These are phyloP conservation scores for Verasper variegatus DNA, from an alignment of 2,113 vertebrate genomes.

Conservation along the genomic window DNA sequence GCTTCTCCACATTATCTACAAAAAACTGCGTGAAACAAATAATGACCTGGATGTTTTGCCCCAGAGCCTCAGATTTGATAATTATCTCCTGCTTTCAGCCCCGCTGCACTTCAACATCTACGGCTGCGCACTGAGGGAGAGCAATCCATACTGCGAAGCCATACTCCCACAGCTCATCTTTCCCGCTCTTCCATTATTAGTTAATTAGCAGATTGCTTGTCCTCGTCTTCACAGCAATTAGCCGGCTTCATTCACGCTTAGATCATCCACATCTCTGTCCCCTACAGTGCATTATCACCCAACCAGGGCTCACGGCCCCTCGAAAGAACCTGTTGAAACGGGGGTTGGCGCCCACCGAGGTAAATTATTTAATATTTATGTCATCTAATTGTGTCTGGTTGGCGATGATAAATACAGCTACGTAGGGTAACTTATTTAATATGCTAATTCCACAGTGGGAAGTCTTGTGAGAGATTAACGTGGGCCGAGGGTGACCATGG, in stretches of 20 bases:
- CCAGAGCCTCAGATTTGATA: constrained; percentile 17
- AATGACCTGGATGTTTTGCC: constrained; percentile 4
- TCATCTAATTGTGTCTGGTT: constrained; percentile 72
- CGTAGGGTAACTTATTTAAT: constrained; percentile 64
- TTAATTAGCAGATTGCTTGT: constrained; percentile 71
- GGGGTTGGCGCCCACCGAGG: constrained; percentile 39
- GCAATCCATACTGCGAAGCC: constrained; percentile 35
- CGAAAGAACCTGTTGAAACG: constrained; percentile 59
- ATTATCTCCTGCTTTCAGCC: constrained; percentile 22
- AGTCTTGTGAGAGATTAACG: constrained; percentile 51
- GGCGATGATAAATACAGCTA: constrained; percentile 67
- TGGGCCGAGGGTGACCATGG: constrained; percentile 26
- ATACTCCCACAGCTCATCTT: constrained; percentile 49
- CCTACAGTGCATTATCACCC: constrained; percentile 41
- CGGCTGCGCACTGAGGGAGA: constrained; percentile 28
- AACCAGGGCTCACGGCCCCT: constrained; percentile 27
- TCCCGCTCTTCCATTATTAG: constrained; percentile 58
- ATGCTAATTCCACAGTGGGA: constrained; percentile 73
- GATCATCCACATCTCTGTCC: constrained; percentile 62
- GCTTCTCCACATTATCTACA: not conserved
- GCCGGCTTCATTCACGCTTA: constrained; percentile 59
- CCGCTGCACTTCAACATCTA: constrained; percentile 11
- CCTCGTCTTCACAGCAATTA: constrained; percentile 69
- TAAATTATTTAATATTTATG: constrained; percentile 68
- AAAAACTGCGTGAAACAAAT: constrained; percentile 20